phyloP scores from a whole-genome alignment of 2,113 vertebrate genomes.

The Epinephelus fuscoguttatus region DNA sequence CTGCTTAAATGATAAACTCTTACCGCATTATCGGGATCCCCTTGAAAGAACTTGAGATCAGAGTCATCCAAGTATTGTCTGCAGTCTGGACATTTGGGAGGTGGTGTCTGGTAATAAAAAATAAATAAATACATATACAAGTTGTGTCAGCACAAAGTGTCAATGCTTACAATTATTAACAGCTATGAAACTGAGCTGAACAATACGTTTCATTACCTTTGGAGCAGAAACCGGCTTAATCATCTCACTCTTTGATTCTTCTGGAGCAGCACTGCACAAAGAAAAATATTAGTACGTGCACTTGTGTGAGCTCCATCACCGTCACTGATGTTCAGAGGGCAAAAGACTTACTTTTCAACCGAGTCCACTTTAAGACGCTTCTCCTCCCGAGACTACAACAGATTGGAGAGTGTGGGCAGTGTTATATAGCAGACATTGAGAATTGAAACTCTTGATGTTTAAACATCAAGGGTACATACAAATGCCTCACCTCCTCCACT shows the following conservation, averaged over 20 bases:
- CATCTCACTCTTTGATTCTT: slow-evolving; percentile 77
- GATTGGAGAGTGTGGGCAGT: background rate
- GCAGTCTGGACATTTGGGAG: slow-evolving; percentile 92
- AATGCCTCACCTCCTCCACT: slow-evolving; percentile 72
- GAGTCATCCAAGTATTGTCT: slow-evolving; percentile 94
- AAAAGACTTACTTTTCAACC: slow-evolving; percentile 85
- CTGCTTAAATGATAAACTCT: slow-evolving; percentile 24
- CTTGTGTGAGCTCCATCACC: background rate
- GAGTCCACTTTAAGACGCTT: slow-evolving; percentile 90
- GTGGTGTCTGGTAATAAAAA: slow-evolving; percentile 82
- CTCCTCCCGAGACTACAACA: slow-evolving; percentile 86
- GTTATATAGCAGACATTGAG: background rate
- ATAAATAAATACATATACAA: background rate
- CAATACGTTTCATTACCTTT: slow-evolving; percentile 84
- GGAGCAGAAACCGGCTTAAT: slow-evolving; percentile 77
- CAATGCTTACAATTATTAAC: background rate
- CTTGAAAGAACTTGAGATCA: slow-evolving; percentile 95
- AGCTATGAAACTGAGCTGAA: background rate
- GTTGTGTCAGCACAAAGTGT: background rate
- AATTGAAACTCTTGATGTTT: background rate
- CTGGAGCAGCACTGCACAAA: slow-evolving; percentile 79
- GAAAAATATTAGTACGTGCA: background rate
- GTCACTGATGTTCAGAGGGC: background rate
- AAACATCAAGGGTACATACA: background rate
- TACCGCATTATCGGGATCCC: slow-evolving; percentile 91